phyloP scores from a whole-genome alignment of 92 coral and sea anemone genomes.

The Parazoanthus swiftii region DNA sequence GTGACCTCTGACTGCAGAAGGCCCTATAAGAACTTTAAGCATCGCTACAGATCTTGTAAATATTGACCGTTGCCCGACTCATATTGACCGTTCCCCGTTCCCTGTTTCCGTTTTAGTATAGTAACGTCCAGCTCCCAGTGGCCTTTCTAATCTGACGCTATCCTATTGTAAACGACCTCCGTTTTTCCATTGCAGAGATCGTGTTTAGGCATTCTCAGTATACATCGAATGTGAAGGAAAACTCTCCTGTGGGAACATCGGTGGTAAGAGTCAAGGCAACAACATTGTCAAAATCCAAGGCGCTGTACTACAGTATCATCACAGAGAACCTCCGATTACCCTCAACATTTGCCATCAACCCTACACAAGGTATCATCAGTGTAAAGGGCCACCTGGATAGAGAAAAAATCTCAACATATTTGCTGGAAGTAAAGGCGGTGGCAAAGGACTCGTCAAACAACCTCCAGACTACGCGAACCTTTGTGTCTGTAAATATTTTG shows the following conservation, averaged over 20 bases:
- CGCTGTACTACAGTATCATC: conserved; percentile 64
- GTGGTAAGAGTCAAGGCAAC: conserved; percentile 78
- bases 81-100: no score
- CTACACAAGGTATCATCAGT: conserved; percentile 63
- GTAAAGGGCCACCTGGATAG: conserved; percentile 71
- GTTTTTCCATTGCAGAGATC: conserved; percentile 56
- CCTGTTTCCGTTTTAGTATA: no score
- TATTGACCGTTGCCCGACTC: no score
- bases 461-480: conserved; percentile 64
- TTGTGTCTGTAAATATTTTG: conserved; percentile 71
- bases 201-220: conserved; percentile 71
- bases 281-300: conserved; percentile 57
- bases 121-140: no score
- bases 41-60: no score
- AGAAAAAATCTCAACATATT: conserved; percentile 59
- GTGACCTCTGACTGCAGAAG: no score
- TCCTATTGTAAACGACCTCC: neutral
- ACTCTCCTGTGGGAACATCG: conserved; percentile 57
- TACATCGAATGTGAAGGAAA: conserved; percentile 74
- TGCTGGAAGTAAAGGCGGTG: conserved; percentile 88
- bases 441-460: conserved; percentile 47
- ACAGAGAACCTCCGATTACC: conserved; percentile 81
- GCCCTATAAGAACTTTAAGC: no score
- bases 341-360: conserved; percentile 69
- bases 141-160: no score